phyloP scores from a whole-genome alignment of 2,113 vertebrate genomes.

The Setophaga kirtlandii region DNA sequence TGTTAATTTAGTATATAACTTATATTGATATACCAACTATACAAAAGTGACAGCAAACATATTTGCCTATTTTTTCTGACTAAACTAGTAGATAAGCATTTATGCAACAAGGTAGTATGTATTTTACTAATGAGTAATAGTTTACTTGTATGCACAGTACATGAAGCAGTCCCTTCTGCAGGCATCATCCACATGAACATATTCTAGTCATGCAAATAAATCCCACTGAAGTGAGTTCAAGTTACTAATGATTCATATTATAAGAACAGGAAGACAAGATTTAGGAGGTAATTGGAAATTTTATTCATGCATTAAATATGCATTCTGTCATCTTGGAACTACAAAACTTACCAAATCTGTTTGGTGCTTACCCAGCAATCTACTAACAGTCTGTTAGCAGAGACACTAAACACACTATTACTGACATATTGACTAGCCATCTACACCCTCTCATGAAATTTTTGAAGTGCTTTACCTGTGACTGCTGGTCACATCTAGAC shows the following conservation, averaged over 20 bases:
- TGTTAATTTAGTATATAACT: neutral
- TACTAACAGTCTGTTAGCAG: neutral
- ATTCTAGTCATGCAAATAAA: neutral
- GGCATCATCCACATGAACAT: neutral
- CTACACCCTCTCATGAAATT: neutral
- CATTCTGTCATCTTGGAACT: neutral
- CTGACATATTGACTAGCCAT: neutral
- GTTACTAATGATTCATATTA: neutral
- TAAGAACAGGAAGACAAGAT: neutral
- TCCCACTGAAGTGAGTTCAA: neutral
- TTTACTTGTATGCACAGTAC: neutral
- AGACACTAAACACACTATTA: neutral
- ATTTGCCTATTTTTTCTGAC: neutral
- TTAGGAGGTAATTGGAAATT: neutral
- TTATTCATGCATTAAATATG: neutral
- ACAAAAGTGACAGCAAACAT: neutral
- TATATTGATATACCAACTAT: neutral
- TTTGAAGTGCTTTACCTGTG: neutral
- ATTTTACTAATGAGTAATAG: neutral
- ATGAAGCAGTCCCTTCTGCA: neutral
- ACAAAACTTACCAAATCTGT: neutral
- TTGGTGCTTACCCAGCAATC: neutral
- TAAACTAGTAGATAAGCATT: neutral
- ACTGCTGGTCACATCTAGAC: neutral
- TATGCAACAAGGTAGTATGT: neutral